Evolutionary conservation across 2,113 vertebrate genomes (phyloP), one percentile per base, ranked within the genome.

Genomic region (Rhipidura dahli): DNA sequence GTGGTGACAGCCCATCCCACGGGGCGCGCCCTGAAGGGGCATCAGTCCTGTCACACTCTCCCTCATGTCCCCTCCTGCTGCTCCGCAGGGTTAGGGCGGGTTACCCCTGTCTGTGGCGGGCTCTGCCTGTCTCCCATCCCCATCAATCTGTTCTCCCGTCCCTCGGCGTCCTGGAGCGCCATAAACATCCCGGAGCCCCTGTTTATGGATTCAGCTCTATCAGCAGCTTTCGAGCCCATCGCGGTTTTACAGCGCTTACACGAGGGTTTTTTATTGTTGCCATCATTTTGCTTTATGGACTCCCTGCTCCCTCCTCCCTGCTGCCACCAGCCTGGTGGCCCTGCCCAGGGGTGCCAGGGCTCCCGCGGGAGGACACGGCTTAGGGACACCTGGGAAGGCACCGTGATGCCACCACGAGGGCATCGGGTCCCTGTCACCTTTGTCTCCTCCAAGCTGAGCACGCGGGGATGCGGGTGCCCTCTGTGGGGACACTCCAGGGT

Each of bases 201-300:
- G 93, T 96, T 98, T 97, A 98, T 98, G 97, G 97, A 96, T 98
- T 97, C 97, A 80, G 97, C 98, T 97, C 70, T 96, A 97, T 98
- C 98, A 98, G 98, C 98, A 97, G 97, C 98, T 98, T 97, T 96
- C 96, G 71, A 77, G 92, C 90, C 59, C 13, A 84, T 95, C 87
- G n/a, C 23, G 6, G 82, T 96, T 97, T 98, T 97, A 98, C 81
- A 89, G 96, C 61, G 11, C 95, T 96, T 95, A 96, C 97, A 96
- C 2, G 96, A 96, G 96, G 86, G 89, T 92, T 96, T 97, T 98
- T 98, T 98, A 98, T 95, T 65, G 91, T 86, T 22, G 95, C 97
- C 95, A 97, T 98, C 97, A 97, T 96, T 98, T 97, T 97, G 89
- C 89, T 98, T 98, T 98, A 97, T 96, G 91, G 40, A 94, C 96